Evolutionary conservation across 2,888 invertebrate genomes (phyloP).

Genomic region (Ochropacha duplaris): DNA sequence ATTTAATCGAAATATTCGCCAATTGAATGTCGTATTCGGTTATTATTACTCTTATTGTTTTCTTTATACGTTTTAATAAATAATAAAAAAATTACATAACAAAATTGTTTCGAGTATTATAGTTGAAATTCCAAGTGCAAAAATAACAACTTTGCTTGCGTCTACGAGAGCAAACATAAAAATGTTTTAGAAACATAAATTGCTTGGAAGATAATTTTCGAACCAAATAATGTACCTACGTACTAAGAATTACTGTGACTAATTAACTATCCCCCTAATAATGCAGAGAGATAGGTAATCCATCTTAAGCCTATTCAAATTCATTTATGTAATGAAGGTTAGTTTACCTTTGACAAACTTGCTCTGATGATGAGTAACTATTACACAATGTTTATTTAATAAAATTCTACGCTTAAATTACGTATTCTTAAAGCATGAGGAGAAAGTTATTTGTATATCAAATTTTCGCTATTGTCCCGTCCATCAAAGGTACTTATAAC

Average conservation of each 20-base stretch:
- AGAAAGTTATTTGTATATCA: conserved; percentile 43
- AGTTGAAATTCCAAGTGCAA: too few relatives aligned
- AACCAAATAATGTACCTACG: conserved; percentile 7
- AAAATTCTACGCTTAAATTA: conserved; percentile 33
- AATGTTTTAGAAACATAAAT: background rate
- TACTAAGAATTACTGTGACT: conserved; percentile 13
- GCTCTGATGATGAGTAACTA: conserved; percentile 28
- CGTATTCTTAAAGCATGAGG: conserved; percentile 39
- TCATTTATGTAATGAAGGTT: conserved; percentile 12
- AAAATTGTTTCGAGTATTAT: too few relatives aligned
- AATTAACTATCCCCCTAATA: conserved; percentile 21
- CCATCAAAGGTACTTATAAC: background rate
- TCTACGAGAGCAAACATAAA: background rate
- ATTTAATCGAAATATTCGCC: background rate
- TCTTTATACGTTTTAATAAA: background rate
- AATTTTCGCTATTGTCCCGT: conserved; percentile 38
- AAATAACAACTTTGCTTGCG: background rate
- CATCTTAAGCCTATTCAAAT: conserved; percentile 18
- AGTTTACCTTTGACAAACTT: conserved; percentile 24
- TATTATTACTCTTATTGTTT: background rate
- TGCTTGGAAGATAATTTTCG: background rate
- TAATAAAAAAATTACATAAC: too few relatives aligned
- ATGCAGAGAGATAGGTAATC: conserved; percentile 14
- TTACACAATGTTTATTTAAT: conserved; percentile 46
- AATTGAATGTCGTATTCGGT: background rate